Evolutionary conservation across 2,113 vertebrate species (phyloP).

Genomic region (Ancistrus triradiatus): DNA sequence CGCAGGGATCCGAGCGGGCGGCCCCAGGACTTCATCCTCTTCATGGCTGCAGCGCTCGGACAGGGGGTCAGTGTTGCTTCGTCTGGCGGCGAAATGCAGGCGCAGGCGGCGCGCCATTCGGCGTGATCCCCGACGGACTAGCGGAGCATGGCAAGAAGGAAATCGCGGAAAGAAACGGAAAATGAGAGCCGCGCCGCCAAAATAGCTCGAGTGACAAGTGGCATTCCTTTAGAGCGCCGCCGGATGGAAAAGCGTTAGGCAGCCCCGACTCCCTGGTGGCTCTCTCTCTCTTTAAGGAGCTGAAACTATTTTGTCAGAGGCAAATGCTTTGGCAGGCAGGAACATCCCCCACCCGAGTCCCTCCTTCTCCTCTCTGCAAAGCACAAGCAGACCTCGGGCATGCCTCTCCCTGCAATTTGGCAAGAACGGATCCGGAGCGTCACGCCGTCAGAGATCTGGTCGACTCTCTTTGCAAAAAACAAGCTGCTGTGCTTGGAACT

Average conservation of each 20-base stretch:
- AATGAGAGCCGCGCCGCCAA: slow-evolving; percentile 62
- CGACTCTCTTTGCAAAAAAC: slow-evolving; percentile 38
- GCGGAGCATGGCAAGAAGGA: slow-evolving; percentile 63
- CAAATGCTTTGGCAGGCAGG: slow-evolving; percentile 59
- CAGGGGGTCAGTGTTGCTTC: slow-evolving; percentile 88
- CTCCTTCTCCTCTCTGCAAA: slow-evolving; percentile 55
- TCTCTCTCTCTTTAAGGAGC: slow-evolving; percentile 64
- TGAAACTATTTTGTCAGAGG: slow-evolving; percentile 59
- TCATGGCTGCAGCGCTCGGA: slow-evolving; percentile 77
- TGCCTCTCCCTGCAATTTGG: slow-evolving; percentile 59
- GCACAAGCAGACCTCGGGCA: slow-evolving; percentile 30
- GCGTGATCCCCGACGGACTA: slow-evolving; percentile 79
- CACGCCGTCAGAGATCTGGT: slow-evolving; percentile 22
- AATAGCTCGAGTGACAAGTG: slow-evolving; percentile 74
- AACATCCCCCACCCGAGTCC: slow-evolving; percentile 48
- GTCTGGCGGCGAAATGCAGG: slow-evolving; percentile 86
- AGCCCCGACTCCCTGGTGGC: slow-evolving; percentile 59
- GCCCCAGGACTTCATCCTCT: slow-evolving; percentile 59
- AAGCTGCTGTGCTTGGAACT: slow-evolving; percentile 57
- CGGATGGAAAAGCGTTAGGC: slow-evolving; percentile 59
- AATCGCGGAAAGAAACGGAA: neutral
- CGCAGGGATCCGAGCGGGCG: slow-evolving; percentile 57
- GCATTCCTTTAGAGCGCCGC: slow-evolving; percentile 67
- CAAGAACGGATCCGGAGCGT: slow-evolving; percentile 57
- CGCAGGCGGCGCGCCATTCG: slow-evolving; percentile 86